Conservation (phyloP, 2,797 vertebrate species). For the Artibeus jamaicensis region DNA sequence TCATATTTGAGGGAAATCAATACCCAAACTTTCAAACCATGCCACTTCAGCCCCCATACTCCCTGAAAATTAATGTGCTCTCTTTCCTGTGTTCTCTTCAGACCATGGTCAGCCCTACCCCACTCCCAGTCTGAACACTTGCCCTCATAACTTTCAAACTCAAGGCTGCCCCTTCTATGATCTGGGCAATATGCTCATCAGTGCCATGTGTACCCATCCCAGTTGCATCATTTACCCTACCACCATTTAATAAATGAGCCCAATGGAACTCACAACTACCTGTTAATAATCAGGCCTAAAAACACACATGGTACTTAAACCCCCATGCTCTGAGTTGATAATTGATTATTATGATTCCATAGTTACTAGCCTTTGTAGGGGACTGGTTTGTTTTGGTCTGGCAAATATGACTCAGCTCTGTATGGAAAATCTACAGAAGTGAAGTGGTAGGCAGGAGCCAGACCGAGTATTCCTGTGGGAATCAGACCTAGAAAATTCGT, state of each 20-base stretch:
- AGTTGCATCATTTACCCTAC: background rate
- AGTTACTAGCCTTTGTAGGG: background rate
- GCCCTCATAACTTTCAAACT: background rate
- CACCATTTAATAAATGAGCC: background rate
- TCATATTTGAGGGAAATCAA: background rate
- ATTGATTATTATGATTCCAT: background rate
- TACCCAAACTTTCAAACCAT: background rate
- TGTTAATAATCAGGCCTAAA: background rate
- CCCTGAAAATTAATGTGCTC: background rate
- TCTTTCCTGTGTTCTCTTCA: background rate
- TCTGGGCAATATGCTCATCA: background rate
- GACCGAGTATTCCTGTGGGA: no score
- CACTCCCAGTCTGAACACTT: background rate
- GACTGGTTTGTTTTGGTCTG: no score
- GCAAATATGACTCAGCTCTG: no score
- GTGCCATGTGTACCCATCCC: background rate
- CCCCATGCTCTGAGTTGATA: background rate
- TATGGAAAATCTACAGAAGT: no score
- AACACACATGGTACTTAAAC: background rate
- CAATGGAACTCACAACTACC: background rate
- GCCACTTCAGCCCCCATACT: background rate
- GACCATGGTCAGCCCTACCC: background rate
- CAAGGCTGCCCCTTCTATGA: background rate
- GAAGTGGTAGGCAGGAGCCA: no score
- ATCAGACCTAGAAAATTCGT: no score